Evolutionary conservation across 2,888 invertebrate species (phyloP), one percentile per base, ranked within the genome.

Genomic region (Hyles lineata): DNA sequence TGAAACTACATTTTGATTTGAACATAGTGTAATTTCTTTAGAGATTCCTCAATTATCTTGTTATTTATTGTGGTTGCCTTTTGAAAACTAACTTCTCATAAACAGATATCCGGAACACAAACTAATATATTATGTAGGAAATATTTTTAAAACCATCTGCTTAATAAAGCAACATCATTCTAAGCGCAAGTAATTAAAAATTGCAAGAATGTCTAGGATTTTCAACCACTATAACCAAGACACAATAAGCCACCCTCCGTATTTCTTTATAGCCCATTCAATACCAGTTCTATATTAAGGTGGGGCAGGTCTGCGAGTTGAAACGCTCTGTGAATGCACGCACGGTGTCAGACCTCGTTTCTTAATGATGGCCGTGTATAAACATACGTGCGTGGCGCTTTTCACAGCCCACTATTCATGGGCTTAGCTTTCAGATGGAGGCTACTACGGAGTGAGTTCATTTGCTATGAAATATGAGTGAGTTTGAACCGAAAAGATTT

Each of bases 321-420:
- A 76, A 74, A 76, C 55, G 70, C 74, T 70, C 77, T 75, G 74
- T 75, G 62, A 50, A 67, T 67, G 73, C 73, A 76, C 76, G 74
- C 74, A 78, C 74, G 79, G 78, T 80, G 76, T 83, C 82, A 83
- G 79, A 75, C 75, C 77, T 77, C 79, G 76, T 78, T 80, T 76
- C 79, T 75, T 85, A 85, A 85, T 85, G 80, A 84, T 80, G 79
- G 80, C 78, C 76, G 55, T 74, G 70, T 71, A 74, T 67, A 74
- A 67, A 71, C 60, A 72, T 73, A 72, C 72, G 76, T 79, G 75
- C 75, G 76, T 73, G 76, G 58, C 70, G 74, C 73, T 76, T 78
- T 79, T 80, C 77, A 79, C 35, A 70, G 70, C 61, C 7, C 52
- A 52, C 78, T 58, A 80, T 82, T 82, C 80, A 80, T 73, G 73